Conservation (phyloP, 1,140 invertebrate species). For the Neelides sp. region DNA sequence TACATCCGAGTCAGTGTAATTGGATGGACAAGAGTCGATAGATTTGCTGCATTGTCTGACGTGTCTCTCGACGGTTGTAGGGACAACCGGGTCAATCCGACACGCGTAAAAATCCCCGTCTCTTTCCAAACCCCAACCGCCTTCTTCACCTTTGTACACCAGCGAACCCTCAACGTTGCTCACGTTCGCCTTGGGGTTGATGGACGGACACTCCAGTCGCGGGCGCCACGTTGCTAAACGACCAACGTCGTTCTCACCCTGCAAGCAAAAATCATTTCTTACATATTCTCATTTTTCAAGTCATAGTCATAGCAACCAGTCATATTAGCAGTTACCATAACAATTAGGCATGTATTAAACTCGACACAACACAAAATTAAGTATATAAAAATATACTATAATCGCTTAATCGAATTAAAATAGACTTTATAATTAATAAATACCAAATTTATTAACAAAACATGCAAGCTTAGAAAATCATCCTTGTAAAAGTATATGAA, state of each 20-base stretch:
- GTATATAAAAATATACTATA: background rate
- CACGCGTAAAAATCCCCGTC: slow-evolving; percentile 32
- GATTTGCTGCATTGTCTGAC: slow-evolving; percentile 31
- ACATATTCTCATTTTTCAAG: too few relatives aligned
- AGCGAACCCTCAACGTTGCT: slow-evolving; percentile 27
- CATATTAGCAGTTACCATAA: too few relatives aligned
- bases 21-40: slow-evolving; percentile 22
- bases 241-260: background rate
- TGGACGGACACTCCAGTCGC: slow-evolving; percentile 36
- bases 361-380: too few relatives aligned
- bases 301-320: too few relatives aligned
- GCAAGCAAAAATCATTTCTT: too few relatives aligned
- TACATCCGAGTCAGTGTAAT: slow-evolving; percentile 28
- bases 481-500: background rate
- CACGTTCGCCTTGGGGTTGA: slow-evolving; percentile 28
- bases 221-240: slow-evolving; percentile 37
- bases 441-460: background rate
- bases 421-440: background rate
- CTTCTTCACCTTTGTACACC: slow-evolving; percentile 29
- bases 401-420: background rate
- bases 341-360: too few relatives aligned
- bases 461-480: background rate
- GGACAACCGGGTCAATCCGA: slow-evolving; percentile 33
- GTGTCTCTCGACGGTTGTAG: slow-evolving; percentile 32
- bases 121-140: slow-evolving; percentile 33